Percentiles rank a stretch among this genome's conserved stretches.
phyloP scores from a whole-genome alignment of 2,888 invertebrate species.

The Altica lythri region DNA sequence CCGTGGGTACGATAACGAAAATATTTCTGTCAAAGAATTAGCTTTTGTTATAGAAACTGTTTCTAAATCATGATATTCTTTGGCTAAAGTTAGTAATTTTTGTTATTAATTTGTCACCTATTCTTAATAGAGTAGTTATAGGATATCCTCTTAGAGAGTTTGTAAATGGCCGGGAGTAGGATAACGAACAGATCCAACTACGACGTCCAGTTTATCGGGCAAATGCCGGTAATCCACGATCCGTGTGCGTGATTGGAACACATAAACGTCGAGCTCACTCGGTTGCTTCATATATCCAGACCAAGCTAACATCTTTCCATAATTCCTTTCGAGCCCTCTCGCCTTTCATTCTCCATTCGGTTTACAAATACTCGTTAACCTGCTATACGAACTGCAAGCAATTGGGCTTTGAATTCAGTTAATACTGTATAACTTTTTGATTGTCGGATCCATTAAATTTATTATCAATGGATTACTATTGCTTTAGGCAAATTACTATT shows the following conservation, averaged over 20 bases:
- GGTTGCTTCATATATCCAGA: slow-evolving; percentile 41
- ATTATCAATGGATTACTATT: too few relatives aligned
- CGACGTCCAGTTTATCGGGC: slow-evolving; percentile 31
- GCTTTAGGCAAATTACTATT: too few relatives aligned
- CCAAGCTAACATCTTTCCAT: slow-evolving; percentile 28
- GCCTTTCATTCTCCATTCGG: slow-evolving; percentile 11
- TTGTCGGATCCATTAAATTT: neutral
- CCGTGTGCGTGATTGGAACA: slow-evolving; percentile 50
- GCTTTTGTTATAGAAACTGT: too few relatives aligned
- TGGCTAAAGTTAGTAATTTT: too few relatives aligned
- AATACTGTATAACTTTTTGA: slow-evolving; percentile 9
- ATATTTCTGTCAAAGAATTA: too few relatives aligned
- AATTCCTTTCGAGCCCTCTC: slow-evolving; percentile 20
- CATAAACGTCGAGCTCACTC: slow-evolving; percentile 47
- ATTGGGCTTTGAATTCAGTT: slow-evolving; percentile 19
- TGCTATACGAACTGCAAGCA: slow-evolving; percentile 10
- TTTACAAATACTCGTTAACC: slow-evolving; percentile 24
- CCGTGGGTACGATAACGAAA: too few relatives aligned
- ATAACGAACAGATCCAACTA: slow-evolving; percentile 25
- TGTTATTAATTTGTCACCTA: too few relatives aligned
- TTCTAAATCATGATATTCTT: too few relatives aligned
- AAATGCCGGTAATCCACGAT: slow-evolving; percentile 30
- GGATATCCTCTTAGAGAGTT: slow-evolving; percentile 12
- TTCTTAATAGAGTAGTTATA: too few relatives aligned
- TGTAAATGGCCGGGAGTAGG: slow-evolving; percentile 15